Conservation (phyloP, 2,113 vertebrate genomes). For the Cranoglanis bouderius region DNA sequence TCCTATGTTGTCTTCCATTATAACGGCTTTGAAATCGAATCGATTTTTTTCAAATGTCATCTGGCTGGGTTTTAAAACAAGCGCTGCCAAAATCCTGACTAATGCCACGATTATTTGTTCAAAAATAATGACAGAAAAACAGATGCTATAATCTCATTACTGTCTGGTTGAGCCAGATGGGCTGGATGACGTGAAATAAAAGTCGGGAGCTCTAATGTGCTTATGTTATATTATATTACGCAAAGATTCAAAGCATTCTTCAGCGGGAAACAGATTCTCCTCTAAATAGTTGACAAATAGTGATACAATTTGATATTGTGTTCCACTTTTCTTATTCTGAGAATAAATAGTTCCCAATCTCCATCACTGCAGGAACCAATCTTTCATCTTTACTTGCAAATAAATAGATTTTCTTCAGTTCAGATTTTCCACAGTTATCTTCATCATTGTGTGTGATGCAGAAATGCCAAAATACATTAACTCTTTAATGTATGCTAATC, state of each 20-base stretch:
- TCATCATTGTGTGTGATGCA: not conserved
- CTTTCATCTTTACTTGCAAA: not conserved
- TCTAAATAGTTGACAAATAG: not conserved
- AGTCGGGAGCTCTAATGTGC: conserved; percentile 18
- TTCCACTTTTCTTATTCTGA: not conserved
- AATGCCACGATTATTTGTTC: conserved; percentile 72
- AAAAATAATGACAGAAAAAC: conserved; percentile 63
- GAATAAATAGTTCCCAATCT: not conserved
- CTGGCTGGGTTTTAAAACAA: conserved; percentile 25
- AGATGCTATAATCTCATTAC: conserved; percentile 69
- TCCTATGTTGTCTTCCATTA: not conserved
- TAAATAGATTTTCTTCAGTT: conserved; percentile 7
- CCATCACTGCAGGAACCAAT: not conserved
- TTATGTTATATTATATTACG: conserved; percentile 7
- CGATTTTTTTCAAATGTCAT: not conserved
- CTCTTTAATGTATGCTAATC: not conserved
- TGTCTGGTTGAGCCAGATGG: conserved; percentile 51
- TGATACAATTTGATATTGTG: not conserved
- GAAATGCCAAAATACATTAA: not conserved
- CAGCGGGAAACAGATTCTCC: not conserved
- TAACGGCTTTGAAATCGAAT: not conserved
- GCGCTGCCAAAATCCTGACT: conserved; percentile 69
- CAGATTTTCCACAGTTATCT: too few relatives aligned
- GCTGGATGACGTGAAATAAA: conserved; percentile 28
- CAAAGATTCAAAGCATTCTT: conserved; percentile 32